Evolutionary conservation across 1,140 invertebrate species (phyloP), one percentile per base, ranked within the genome.

Genomic region (Pseudomyrmex pallidus): DNA sequence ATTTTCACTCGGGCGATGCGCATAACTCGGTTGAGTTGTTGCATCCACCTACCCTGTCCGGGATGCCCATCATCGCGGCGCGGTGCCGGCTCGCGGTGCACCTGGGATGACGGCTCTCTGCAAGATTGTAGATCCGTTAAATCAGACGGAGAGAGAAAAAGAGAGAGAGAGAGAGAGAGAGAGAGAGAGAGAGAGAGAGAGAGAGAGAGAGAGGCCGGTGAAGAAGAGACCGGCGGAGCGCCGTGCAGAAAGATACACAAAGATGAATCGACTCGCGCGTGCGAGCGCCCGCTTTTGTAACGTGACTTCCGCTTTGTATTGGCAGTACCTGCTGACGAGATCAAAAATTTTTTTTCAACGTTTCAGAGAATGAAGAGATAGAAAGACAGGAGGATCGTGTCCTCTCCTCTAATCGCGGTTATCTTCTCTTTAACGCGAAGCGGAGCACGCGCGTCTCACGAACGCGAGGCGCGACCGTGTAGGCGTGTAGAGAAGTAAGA

Each of bases 401-500:
- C 59, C 61, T 64, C 44, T 74, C 44, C 13, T 25, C 5, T 74
- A 48, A 50, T 56, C 48, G 73, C 64, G 74, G 50, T n/a, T 15
- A n/a, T 17, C 17, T 66, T n/a, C 76, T 78, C 54, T 35, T 59
- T 46, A 68, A 50, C 64, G 76, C 20, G 76, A 90, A 91, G 84
- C 86, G 85, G 90, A 88, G 90, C 89, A 88, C 89, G 82, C 89
- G 82, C 87, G 89, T 90, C 74, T 83, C 68, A 48, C 48, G 67
- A 25, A 66, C 50, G 62, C 44, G 74, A 63, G 62, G 17, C 56
- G 63, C 70, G 87, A 86, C 74, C 83, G 64, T 68, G 91, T 91
- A 92, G 91, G 90, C 92, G 91, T 91, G 83, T 73, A 82, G 83
- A 90, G 88, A 89, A 90, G 90, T 89, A 83, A 78, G 87, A 89